phyloP scores from a whole-genome alignment of 2,797 vertebrate genomes.

The Hozukius guyotensis region DNA sequence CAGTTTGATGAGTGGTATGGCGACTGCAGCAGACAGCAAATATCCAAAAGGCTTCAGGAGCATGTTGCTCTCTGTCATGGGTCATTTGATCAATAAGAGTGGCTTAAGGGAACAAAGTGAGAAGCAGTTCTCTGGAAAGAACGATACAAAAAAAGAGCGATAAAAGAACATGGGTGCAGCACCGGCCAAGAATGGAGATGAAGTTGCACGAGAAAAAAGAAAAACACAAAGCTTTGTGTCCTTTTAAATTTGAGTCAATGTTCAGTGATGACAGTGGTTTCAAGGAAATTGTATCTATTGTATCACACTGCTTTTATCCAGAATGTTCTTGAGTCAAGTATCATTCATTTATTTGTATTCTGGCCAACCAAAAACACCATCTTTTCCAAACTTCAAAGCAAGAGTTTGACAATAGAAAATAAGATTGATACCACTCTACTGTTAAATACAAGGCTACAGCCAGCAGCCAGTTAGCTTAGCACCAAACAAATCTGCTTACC shows the following conservation, averaged over 20 bases:
- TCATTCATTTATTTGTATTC: not conserved
- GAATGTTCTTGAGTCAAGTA: not conserved
- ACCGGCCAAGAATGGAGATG: not conserved
- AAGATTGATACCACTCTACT: not conserved
- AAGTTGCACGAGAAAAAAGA: not conserved
- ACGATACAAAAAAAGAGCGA: not conserved
- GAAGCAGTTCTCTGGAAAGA: conserved; percentile 21
- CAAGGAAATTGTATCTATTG: not conserved
- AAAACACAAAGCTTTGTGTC: not conserved
- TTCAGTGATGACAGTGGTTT: not conserved
- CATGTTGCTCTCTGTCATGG: conserved; percentile 29
- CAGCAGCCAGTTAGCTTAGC: not conserved
- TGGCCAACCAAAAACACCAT: not conserved
- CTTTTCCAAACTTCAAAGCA: not conserved
- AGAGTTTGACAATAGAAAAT: not conserved
- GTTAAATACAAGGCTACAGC: not conserved
- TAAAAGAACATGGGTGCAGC: not conserved
- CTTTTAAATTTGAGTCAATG: not conserved
- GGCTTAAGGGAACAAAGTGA: conserved; percentile 18
- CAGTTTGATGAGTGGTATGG: conserved; percentile 32
- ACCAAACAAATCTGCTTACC: not conserved
- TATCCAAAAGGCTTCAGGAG: conserved; percentile 40
- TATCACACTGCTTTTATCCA: not conserved
- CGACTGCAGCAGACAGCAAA: conserved; percentile 20
- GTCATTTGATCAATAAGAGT: conserved; percentile 54